A percentile compares a stretch with the other conserved stretches of the same genome.
Conservation (phyloP, 2,113 vertebrate genomes). For the Falcunculus frontatus region DNA sequence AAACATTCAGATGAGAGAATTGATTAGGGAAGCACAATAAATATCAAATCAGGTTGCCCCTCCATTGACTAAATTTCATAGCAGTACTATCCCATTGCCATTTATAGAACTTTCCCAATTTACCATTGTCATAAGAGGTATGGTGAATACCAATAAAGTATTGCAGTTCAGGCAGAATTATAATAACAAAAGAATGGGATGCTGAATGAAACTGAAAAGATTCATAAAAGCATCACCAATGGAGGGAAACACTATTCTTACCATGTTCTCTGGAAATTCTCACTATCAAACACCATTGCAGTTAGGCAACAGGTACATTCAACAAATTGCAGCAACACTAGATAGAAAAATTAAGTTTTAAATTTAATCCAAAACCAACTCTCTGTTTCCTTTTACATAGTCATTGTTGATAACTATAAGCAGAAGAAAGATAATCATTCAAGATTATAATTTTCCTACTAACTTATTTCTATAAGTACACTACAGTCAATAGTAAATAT, state of each 20-base stretch:
- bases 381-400: neutral
- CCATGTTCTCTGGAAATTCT: neutral
- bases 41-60: neutral
- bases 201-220: neutral
- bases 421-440: neutral
- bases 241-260: neutral
- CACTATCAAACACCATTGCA: neutral
- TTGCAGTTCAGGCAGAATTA: neutral
- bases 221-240: neutral
- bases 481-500: neutral
- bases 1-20: neutral
- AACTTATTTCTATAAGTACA: neutral
- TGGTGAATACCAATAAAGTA: neutral
- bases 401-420: neutral
- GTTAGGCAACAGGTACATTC: neutral
- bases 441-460: neutral
- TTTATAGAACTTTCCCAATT: neutral
- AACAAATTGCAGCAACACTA: neutral
- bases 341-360: neutral
- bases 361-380: neutral
- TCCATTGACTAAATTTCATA: neutral
- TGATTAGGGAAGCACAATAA: neutral
- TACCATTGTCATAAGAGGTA: neutral
- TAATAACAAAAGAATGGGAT: neutral
- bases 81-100: neutral